Conservation (phyloP, 2,888 invertebrate species). For the Julus scandinavius region DNA sequence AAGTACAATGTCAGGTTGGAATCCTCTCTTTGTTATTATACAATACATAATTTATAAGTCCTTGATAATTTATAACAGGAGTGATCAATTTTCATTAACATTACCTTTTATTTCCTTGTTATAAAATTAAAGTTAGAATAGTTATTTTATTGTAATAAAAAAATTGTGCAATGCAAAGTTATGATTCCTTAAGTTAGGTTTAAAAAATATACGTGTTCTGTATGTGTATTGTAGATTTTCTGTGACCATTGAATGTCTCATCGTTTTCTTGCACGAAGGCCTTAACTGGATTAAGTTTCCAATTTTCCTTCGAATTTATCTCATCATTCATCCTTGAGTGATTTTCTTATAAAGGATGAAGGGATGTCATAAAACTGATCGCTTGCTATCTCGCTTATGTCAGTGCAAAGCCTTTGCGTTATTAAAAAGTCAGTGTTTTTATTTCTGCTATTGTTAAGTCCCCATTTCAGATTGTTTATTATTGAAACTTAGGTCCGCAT, state of each 20-base stretch:
- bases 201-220: too few relatives aligned
- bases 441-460: constrained; percentile 19
- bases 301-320: not conserved
- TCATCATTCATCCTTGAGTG: not conserved
- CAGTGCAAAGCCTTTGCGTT: constrained; percentile 3
- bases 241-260: not conserved
- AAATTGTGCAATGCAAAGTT: too few relatives aligned
- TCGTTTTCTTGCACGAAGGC: not conserved
- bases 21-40: too few relatives aligned
- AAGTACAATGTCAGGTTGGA: too few relatives aligned
- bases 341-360: constrained; percentile 24
- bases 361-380: not conserved
- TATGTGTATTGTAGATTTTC: too few relatives aligned
- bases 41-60: too few relatives aligned
- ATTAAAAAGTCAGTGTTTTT: not conserved
- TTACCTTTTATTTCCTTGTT: too few relatives aligned
- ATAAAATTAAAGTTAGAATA: too few relatives aligned
- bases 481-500: not conserved
- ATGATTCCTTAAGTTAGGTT: too few relatives aligned
- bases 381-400: not conserved
- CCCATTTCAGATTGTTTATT: constrained; percentile 7
- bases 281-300: constrained; percentile 21
- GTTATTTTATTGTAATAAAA: too few relatives aligned
- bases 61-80: too few relatives aligned
- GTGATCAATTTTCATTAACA: too few relatives aligned